Percentiles rank a stretch among this genome's conserved stretches.
Evolutionary conservation across 2,797 vertebrate genomes (phyloP).

Genomic region (Pogoniulus pusillus): DNA sequence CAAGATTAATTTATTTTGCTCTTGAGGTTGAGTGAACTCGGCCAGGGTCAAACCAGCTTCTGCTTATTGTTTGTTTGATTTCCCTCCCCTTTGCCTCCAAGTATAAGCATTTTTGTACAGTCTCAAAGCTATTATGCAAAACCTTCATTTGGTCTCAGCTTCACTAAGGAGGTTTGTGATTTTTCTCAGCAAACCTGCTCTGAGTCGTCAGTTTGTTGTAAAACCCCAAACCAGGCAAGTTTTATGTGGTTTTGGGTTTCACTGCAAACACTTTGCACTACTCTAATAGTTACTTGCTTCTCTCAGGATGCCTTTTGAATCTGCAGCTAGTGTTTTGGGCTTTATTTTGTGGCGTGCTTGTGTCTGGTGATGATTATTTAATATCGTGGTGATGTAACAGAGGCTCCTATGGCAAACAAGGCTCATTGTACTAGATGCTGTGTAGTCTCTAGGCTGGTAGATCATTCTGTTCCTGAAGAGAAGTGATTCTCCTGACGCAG

Average conservation of each 20-base stretch:
- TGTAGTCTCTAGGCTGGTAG: not conserved
- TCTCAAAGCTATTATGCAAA: conserved; percentile 28
- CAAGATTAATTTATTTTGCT: conserved; percentile 36
- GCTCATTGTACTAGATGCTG: not conserved
- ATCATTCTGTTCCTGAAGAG: not conserved
- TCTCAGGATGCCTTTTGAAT: conserved; percentile 34
- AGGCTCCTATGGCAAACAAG: not conserved
- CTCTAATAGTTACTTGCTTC: conserved; percentile 30
- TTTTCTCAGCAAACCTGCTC: conserved; percentile 47
- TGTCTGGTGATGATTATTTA: conserved; percentile 14
- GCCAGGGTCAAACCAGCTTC: conserved; percentile 27
- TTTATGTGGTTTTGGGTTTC: conserved; percentile 61
- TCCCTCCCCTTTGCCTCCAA: not conserved
- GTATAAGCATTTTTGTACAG: not conserved
- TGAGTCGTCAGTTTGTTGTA: conserved; percentile 56
- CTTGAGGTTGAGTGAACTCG: conserved; percentile 5
- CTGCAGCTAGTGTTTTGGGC: not conserved
- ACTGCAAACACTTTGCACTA: conserved; percentile 36
- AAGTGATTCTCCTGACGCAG: not conserved
- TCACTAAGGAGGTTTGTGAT: conserved; percentile 1
- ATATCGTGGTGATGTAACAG: not conserved
- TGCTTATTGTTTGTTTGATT: conserved; percentile 41
- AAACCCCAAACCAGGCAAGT: conserved; percentile 39
- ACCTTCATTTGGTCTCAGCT: conserved; percentile 3
- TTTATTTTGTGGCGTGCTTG: not conserved